Conservation (phyloP, 2,113 vertebrate genomes). For the Hippopotamus amphibius region DNA sequence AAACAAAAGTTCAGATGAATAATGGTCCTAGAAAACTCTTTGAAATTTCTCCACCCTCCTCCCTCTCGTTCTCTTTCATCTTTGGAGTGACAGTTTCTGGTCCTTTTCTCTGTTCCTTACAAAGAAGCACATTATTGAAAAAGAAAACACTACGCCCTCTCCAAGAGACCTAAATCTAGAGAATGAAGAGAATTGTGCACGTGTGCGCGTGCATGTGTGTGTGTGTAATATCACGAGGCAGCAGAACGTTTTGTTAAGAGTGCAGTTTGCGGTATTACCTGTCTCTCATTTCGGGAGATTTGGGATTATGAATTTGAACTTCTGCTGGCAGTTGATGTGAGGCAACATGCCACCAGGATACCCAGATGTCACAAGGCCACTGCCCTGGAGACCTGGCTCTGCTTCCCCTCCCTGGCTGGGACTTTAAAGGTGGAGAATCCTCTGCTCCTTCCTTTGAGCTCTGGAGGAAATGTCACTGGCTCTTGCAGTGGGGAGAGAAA, state of each 20-base stretch:
- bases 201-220: neutral
- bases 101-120: conserved; percentile 8
- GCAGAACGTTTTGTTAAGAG: neutral
- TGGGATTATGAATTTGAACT: neutral
- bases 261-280: neutral
- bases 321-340: neutral
- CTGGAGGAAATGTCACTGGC: neutral
- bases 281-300: neutral
- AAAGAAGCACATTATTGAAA: conserved; percentile 34
- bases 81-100: conserved; percentile 15
- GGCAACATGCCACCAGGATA: neutral
- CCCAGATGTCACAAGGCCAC: neutral
- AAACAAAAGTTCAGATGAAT: conserved; percentile 22
- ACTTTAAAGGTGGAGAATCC: no score
- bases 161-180: conserved; percentile 9
- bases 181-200: neutral
- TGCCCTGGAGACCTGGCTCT: neutral
- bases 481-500: neutral
- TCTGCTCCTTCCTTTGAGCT: neutral
- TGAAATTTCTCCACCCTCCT: neutral
- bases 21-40: conserved; percentile 34
- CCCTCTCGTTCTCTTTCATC: neutral
- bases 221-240: neutral
- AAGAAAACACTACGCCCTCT: neutral
- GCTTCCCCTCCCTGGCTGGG: neutral